Evolutionary conservation across 2,113 vertebrate species (phyloP), one percentile per base, ranked within the genome.

Genomic region (Ranitomeya variabilis): DNA sequence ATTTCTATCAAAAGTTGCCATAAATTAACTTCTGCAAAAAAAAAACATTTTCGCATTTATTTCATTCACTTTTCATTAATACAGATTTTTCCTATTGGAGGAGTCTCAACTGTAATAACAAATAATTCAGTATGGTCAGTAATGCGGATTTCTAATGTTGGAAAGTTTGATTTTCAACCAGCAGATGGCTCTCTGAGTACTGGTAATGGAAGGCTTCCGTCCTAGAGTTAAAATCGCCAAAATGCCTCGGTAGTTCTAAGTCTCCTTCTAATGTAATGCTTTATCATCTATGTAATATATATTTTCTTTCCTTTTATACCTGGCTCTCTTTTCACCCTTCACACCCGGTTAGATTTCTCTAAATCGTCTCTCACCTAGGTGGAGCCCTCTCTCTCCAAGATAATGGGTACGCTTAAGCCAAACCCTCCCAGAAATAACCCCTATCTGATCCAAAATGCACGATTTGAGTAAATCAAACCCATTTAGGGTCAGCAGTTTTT

Each of bases 161-260:
- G 2, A 1, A 73, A 45, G 37, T 74, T 83, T 23, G 54, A 16
- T 31, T 83, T 54, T 60, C n/a, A 16, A 57, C 69, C 87, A 88
- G 80, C 80, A 88, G 87, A 77, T 88, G 87, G 80, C 87, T 54
- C 87, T 77, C 80, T 77, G n/a, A 45, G 55, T 2, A 37, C 37
- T 83, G 62, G 37, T 67, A 66, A 67, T 67, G 19, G 15, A 13
- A 51, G 31, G 6, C 45, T 57, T 79, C 11, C 4, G 31, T 71
- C 31, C 23, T 26, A 0, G 4, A 26, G 2, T 6, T 67, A 23
- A 8, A 64, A 11, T 57, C 12, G 55, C 55, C 9, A 15, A 79
- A 54, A 54, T 4, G 9, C 10, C 21, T 23, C 55, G 57, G 4
- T 57, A 12, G 2, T 23, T n/a, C 12, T 55, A n/a, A 71, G 31